These are phyloP conservation scores for Andrena minutula DNA, from an alignment of 2,888 invertebrate genomes.

Conservation along the genomic window DNA sequence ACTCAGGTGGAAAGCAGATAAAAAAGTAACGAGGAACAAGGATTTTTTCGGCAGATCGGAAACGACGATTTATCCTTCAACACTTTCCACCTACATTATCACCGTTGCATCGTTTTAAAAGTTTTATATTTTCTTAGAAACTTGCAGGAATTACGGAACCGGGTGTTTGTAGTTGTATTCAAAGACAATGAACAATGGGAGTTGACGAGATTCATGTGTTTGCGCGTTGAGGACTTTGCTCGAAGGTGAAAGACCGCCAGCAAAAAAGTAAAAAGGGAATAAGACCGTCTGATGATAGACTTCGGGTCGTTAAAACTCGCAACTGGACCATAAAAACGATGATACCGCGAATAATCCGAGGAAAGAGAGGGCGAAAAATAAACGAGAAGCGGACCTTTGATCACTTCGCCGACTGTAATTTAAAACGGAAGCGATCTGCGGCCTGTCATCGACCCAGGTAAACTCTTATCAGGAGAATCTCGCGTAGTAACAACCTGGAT, in stretches of 20 bases:
- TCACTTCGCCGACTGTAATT: conserved; percentile 63
- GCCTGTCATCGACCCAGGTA: conserved; percentile 14
- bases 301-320: conserved; percentile 58
- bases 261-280: neutral
- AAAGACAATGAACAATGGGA: neutral
- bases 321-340: conserved; percentile 62
- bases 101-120: neutral
- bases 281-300: neutral
- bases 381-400: conserved; percentile 64
- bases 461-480: conserved; percentile 31
- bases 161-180: neutral
- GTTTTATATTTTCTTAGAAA: neutral
- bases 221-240: neutral
- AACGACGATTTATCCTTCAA: conserved; percentile 5
- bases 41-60: conserved; percentile 30
- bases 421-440: conserved; percentile 53
- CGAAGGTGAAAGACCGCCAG: conserved; percentile 1
- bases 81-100: neutral
- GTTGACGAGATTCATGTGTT: neutral
- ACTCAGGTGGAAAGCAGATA: conserved; percentile 49
- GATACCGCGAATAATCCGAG: conserved; percentile 34
- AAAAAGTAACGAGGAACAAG: conserved; percentile 39
- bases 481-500: neutral
- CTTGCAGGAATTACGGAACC: neutral
- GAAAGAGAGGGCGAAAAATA: conserved; percentile 30